These are phyloP conservation scores for Philaenus spumarius DNA, from an alignment of 1,140 invertebrate species.

Conservation along the genomic window DNA sequence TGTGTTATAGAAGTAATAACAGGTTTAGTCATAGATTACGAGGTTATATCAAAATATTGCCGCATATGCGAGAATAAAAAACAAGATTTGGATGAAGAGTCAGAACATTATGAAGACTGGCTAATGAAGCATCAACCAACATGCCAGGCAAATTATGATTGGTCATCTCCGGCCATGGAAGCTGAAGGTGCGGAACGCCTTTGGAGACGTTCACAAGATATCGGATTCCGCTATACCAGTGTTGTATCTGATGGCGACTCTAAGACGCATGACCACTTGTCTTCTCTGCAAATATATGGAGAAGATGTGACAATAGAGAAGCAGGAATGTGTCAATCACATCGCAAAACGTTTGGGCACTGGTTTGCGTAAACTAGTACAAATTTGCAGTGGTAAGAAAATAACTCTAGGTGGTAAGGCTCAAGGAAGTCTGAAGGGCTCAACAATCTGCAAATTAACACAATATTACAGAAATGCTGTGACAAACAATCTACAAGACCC, in stretches of 20 bases:
- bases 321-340: constrained; percentile 32
- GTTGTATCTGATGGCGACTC: too few relatives aligned
- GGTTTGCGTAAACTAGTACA: constrained; percentile 17
- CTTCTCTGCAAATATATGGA: constrained; percentile 25
- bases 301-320: constrained; percentile 28
- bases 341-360: constrained; percentile 29
- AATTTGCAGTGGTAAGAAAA: constrained; percentile 12
- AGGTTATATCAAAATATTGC: constrained; percentile 1
- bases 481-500: neutral
- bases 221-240: constrained; percentile 27
- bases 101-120: constrained; percentile 19
- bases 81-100: neutral
- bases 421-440: constrained; percentile 12
- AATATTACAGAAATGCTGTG: constrained; percentile 16
- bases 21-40: neutral
- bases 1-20: constrained; percentile 2
- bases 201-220: constrained; percentile 27
- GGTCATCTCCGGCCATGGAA: constrained; percentile 29
- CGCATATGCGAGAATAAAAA: neutral
- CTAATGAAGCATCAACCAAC: constrained; percentile 19
- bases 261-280: constrained; percentile 25
- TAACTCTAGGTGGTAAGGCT: constrained; percentile 19
- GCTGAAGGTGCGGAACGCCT: constrained; percentile 24
- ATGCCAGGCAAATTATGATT: constrained; percentile 22
- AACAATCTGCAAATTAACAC: constrained; percentile 7